Percentiles rank a stretch among this genome's conserved stretches.
Conservation (phyloP, 2,888 invertebrate species). For the Bombylius discolor region DNA sequence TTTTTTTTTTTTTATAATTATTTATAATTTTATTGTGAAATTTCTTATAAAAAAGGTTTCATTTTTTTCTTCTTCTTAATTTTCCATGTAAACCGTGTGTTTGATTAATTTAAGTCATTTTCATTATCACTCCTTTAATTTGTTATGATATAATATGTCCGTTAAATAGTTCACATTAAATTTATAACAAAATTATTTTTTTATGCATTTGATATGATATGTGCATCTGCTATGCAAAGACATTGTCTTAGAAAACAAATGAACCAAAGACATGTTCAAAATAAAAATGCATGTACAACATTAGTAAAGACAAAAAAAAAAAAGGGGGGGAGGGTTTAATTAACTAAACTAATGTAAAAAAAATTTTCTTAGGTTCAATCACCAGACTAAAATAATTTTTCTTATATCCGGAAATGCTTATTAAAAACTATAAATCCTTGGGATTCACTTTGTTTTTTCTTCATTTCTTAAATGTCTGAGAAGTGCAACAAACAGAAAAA, state of each 20-base stretch:
- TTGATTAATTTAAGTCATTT: background rate
- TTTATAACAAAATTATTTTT: background rate
- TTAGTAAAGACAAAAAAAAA: too few species aligned
- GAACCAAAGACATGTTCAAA: background rate
- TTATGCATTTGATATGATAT: too few species aligned
- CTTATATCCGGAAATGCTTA: conserved; percentile 6
- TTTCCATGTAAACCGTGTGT: too few species aligned
- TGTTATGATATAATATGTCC: background rate
- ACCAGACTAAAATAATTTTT: background rate
- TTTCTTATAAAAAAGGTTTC: too few species aligned
- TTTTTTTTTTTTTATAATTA: background rate
- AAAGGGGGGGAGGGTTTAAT: too few species aligned
- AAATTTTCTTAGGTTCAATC: background rate
- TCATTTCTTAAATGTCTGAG: too few species aligned
- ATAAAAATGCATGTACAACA: background rate
- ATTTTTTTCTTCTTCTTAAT: too few species aligned
- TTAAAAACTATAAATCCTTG: conserved; percentile 6
- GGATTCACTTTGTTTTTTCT: too few species aligned
- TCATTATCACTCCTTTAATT: background rate
- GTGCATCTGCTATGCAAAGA: background rate
- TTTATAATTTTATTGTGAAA: background rate
- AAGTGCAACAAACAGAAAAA: too few species aligned
- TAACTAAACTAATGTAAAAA: too few species aligned
- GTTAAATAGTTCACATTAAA: background rate
- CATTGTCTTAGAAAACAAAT: background rate